phyloP scores from a whole-genome alignment of 2,888 invertebrate species.

The Psylliodes chrysocephalus region DNA sequence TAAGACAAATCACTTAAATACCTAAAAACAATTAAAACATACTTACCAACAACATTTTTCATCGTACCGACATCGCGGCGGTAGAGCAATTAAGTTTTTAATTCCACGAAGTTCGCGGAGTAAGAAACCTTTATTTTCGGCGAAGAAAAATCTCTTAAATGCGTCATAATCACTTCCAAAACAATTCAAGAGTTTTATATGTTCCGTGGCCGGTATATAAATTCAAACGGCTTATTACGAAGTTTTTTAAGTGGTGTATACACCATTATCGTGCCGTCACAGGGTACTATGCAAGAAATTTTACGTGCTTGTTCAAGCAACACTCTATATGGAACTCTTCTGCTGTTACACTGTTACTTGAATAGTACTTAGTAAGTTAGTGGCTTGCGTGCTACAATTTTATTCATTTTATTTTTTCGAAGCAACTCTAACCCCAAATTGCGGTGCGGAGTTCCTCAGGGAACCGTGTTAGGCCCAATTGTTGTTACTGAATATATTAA shows the following conservation, averaged over 20 bases:
- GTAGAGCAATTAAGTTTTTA: neutral
- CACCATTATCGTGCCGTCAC: constrained; percentile 39
- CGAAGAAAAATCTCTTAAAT: neutral
- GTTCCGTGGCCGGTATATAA: constrained; percentile 20
- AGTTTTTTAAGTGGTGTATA: constrained; percentile 37
- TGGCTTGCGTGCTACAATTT: too few species aligned
- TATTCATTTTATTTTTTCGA: too few species aligned
- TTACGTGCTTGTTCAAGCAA: constrained; percentile 39
- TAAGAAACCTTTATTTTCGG: neutral
- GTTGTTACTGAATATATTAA: too few species aligned
- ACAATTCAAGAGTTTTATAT: constrained; percentile 23
- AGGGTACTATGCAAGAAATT: constrained; percentile 40
- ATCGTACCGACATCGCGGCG: neutral
- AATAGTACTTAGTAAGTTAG: too few species aligned
- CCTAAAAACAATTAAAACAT: too few species aligned
- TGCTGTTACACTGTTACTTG: constrained; percentile 33
- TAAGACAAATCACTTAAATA: too few species aligned
- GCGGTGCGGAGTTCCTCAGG: too few species aligned
- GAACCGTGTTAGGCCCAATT: too few species aligned
- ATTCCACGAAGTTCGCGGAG: neutral
- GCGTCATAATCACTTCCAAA: constrained; percentile 23
- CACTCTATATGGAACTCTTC: constrained; percentile 42
- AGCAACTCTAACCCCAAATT: too few species aligned
- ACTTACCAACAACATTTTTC: too few species aligned
- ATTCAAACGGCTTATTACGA: constrained; percentile 38